These are phyloP conservation scores for Timema podura DNA, from an alignment of 2,888 invertebrate species.

Conservation along the genomic window DNA sequence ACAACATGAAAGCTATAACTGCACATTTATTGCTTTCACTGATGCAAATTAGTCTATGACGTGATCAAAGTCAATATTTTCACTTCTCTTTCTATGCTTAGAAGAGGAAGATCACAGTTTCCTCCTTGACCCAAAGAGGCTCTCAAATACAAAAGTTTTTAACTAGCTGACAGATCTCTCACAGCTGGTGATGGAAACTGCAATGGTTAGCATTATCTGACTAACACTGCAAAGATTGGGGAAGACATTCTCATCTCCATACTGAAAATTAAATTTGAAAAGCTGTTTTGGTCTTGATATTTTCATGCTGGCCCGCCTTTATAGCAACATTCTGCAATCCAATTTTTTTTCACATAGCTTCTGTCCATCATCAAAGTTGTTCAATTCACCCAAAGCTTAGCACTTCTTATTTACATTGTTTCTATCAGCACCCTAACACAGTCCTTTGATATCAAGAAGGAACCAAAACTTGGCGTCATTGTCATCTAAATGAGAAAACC, in stretches of 20 bases:
- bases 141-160: conserved; percentile 3
- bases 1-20: not conserved
- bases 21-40: not conserved
- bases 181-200: not conserved
- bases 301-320: not conserved
- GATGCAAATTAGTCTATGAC: not conserved
- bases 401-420: not conserved
- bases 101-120: not conserved
- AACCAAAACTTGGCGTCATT: not conserved
- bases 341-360: not conserved
- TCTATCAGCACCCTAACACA: not conserved
- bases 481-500: not conserved
- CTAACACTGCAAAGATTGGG: not conserved
- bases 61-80: not conserved
- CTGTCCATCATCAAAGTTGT: not conserved
- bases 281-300: not conserved
- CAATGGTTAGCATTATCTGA: conserved; percentile 7
- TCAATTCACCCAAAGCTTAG: not conserved
- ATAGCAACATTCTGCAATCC: conserved; percentile 5
- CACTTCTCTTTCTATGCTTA: not conserved
- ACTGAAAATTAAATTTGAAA: not conserved
- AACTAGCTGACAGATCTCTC: not conserved
- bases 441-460: not conserved
- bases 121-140: not conserved
- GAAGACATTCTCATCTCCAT: not conserved